Evolutionary conservation across 2,113 vertebrate species (phyloP), one percentile per base, ranked within the genome.

Genomic region (Mola mola): DNA sequence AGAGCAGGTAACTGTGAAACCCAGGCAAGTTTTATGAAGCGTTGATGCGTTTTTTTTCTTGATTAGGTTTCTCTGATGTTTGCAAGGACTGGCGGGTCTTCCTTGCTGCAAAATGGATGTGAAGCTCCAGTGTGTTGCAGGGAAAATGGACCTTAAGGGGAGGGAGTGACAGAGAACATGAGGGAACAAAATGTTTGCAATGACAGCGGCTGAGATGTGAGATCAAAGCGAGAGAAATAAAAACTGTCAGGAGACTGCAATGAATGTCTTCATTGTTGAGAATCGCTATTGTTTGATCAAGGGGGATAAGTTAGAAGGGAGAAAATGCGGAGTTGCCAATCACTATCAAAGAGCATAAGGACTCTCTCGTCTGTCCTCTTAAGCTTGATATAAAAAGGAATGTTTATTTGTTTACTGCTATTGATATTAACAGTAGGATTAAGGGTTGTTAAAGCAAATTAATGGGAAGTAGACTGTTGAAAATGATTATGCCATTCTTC

Each of bases 151-250:
- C 62, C 50, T 76, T 56, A 55, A 72, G 48, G 62, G 53, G 49
- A 26, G 6, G 25, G 25, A 46, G 26, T 5, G n/a, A 50, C 42
- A 20, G 26, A 47, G 41, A 50, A 29, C 1, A 25, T 15, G 41
- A 66, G 49, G 44, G 37, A 53, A 28, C 48, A 61, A 72, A 37
- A 62, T 66, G 61, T 78, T 79, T 65, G 60, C 48, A 64, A 76
- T 61, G 63, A 53, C 42, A 61, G 69, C 20, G 1, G 48, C 48
- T 69, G 43, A 61, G 69, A 66, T 31, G 52, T 16, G 7, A 74
- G 81, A 85, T 90, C 75, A 90, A 88, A 89, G 75, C 37, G 29
- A 51, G 61, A 24, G 49, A 47, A 70, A 88, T 84, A 70, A 70
- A 75, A 42, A 67, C 64, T 73, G 79, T 78, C 66, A 21, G 57